Evolutionary conservation across 2,113 vertebrate genomes (phyloP).

Genomic region (Benitochromis conjunctus): DNA sequence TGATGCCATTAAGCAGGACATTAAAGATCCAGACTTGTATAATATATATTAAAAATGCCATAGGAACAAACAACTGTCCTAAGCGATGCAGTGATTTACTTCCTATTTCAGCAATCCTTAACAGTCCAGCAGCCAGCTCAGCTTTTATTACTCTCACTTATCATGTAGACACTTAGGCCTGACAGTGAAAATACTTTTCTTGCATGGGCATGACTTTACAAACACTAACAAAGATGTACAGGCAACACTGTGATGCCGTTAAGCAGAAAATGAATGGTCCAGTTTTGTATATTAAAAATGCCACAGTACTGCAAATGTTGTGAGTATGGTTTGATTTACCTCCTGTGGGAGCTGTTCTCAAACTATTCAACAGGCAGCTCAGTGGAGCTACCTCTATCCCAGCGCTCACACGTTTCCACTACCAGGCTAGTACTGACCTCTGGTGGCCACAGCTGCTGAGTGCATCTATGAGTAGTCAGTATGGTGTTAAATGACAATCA

Average conservation of each 20-base stretch:
- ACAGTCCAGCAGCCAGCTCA: neutral
- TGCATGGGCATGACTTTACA: neutral
- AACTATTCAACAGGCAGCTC: neutral
- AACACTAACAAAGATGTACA: neutral
- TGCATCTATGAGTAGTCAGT: neutral
- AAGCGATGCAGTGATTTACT: neutral
- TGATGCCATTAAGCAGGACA: neutral
- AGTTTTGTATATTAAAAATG: neutral
- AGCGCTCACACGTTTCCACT: neutral
- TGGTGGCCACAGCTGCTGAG: neutral
- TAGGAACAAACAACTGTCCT: neutral
- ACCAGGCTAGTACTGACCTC: neutral
- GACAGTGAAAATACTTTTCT: neutral
- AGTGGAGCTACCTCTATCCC: neutral
- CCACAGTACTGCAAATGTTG: neutral
- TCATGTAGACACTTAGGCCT: neutral
- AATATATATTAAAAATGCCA: neutral
- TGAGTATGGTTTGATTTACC: neutral
- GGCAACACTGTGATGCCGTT: neutral
- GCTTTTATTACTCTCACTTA: neutral
- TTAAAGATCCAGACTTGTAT: neutral
- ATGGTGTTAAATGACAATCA: neutral
- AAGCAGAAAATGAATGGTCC: neutral
- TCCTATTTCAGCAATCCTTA: neutral
- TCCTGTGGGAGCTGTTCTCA: neutral